Conservation (phyloP, 2,113 vertebrate genomes). For the Formicarius rufipectus region DNA sequence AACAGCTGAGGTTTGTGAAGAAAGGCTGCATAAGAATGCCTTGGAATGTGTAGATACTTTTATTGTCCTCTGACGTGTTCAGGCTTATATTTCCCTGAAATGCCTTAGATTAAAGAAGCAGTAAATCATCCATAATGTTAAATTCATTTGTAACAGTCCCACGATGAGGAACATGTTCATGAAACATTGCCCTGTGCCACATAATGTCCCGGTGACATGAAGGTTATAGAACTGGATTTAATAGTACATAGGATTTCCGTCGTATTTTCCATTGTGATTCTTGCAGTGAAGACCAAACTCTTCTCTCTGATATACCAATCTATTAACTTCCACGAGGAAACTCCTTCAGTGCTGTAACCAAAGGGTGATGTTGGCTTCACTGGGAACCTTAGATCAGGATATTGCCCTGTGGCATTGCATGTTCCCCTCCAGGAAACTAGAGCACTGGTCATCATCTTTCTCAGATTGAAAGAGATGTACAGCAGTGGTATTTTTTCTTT, state of each 20-base stretch:
- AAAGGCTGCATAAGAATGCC: neutral
- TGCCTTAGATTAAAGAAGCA: neutral
- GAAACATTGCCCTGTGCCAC: neutral
- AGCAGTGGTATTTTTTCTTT: neutral
- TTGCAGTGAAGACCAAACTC: neutral
- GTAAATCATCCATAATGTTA: neutral
- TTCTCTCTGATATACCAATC: neutral
- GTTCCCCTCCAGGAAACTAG: neutral
- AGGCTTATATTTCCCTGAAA: neutral
- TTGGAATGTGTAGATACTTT: neutral
- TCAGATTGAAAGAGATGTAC: neutral
- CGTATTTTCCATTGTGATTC: neutral
- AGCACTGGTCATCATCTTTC: neutral
- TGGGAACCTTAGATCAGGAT: neutral
- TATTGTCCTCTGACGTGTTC: neutral
- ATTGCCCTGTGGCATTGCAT: fast-evolving
- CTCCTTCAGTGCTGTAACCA: neutral
- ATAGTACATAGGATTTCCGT: neutral
- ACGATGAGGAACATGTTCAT: neutral
- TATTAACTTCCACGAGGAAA: neutral
- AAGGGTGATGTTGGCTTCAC: neutral
- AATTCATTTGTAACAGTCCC: neutral
- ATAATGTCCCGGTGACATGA: neutral
- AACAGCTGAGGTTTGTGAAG: neutral
- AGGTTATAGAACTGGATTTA: neutral